phyloP scores from a whole-genome alignment of 2,888 invertebrate species.

The Philhelius pedissequus region DNA sequence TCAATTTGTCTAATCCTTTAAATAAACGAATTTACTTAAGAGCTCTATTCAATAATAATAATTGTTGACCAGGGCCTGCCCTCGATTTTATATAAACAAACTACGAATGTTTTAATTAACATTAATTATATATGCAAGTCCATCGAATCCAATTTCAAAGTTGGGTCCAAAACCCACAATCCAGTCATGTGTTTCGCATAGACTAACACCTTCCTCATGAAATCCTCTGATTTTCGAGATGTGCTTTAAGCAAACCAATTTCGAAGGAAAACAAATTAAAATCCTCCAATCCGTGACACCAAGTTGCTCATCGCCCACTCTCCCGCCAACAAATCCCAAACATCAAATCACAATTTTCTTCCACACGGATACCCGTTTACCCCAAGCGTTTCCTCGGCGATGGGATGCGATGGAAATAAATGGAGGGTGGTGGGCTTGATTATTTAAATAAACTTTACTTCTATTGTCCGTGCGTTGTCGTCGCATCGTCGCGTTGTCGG shows the following conservation, averaged over 20 bases:
- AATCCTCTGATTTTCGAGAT: constrained; percentile 3
- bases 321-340: constrained; percentile 28
- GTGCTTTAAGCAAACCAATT: constrained; percentile 60
- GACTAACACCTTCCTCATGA: constrained; percentile 14
- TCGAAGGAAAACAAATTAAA: constrained; percentile 65
- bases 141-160: background rate
- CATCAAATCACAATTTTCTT: constrained; percentile 62
- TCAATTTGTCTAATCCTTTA: background rate
- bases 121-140: background rate
- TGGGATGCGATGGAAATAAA: background rate
- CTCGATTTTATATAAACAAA: background rate
- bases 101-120: background rate
- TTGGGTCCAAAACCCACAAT: background rate
- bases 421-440: constrained; percentile 19
- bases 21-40: background rate
- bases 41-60: background rate
- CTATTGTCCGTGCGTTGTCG: constrained; percentile 50
- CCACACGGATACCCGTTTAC: constrained; percentile 65
- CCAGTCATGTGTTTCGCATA: constrained; percentile 17
- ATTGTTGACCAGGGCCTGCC: background rate
- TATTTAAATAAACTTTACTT: constrained; percentile 64
- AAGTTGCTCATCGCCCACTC: background rate
- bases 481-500: constrained; percentile 51
- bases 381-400: background rate
- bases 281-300: constrained; percentile 41